phyloP scores from a whole-genome alignment of 2,888 invertebrate species.

The Hypena proboscidalis region DNA sequence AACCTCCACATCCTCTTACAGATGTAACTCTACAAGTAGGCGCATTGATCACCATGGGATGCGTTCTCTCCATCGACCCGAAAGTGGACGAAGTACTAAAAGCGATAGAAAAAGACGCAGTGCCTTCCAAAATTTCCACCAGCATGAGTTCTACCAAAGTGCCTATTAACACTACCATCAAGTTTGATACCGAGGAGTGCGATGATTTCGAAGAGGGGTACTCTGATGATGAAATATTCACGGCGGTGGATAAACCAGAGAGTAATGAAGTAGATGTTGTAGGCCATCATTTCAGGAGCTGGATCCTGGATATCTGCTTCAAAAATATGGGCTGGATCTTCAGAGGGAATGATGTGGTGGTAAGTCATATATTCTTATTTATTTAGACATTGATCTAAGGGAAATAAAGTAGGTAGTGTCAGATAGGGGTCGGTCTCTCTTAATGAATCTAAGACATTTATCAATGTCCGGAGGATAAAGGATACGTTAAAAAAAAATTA shows the following conservation, averaged over 20 bases:
- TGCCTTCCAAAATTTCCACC: constrained; percentile 47
- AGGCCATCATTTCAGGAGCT: constrained; percentile 73
- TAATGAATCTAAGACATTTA: no score
- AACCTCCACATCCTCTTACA: constrained; percentile 54
- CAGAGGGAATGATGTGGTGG: constrained; percentile 59
- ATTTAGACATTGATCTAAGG: neutral
- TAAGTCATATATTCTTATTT: constrained; percentile 52
- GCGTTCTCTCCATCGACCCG: constrained; percentile 88
- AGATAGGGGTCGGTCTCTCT: no score
- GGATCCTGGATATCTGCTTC: constrained; percentile 88
- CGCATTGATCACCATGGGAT: constrained; percentile 90
- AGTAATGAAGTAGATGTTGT: constrained; percentile 46
- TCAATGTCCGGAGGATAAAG: no score
- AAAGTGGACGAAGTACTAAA: constrained; percentile 87
- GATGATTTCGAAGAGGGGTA: constrained; percentile 79
- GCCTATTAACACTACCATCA: constrained; percentile 38
- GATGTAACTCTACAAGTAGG: constrained; percentile 90
- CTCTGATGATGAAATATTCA: constrained; percentile 76
- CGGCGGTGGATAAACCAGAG: constrained; percentile 38
- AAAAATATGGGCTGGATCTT: constrained; percentile 79
- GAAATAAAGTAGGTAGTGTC: neutral
- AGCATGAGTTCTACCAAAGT: constrained; percentile 37
- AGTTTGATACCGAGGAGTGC: constrained; percentile 58
- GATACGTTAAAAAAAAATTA: no score
- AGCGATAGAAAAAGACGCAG: constrained; percentile 79